phyloP scores from a whole-genome alignment of 2,797 vertebrate genomes.

The Brachymystax lenok region DNA sequence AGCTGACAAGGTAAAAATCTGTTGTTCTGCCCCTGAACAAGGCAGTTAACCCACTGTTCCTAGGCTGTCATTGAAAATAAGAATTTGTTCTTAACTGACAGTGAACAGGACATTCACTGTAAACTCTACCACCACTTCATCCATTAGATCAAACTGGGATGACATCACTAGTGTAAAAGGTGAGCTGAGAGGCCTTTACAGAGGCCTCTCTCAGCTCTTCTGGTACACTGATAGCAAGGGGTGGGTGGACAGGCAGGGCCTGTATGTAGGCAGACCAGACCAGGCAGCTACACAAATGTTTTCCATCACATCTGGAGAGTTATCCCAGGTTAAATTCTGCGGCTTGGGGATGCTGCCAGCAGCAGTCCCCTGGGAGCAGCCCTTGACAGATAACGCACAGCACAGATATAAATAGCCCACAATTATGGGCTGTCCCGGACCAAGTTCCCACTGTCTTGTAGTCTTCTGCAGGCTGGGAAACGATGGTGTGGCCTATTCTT shows the following conservation, averaged over 20 bases:
- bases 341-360: constrained; percentile 84
- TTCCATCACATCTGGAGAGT: constrained; percentile 87
- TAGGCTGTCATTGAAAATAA: no score
- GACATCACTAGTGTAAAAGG: constrained; percentile 30
- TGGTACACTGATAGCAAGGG: neutral
- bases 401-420: constrained; percentile 90
- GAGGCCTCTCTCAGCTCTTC: neutral
- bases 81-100: no score
- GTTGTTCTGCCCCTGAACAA: no score
- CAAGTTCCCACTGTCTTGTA: constrained; percentile 88
- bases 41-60: no score
- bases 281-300: constrained; percentile 85
- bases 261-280: constrained; percentile 18
- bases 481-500: constrained; percentile 78
- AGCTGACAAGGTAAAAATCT: no score
- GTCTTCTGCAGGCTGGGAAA: constrained; percentile 87
- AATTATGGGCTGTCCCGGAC: constrained; percentile 82
- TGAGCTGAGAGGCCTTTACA: neutral
- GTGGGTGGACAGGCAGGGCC: constrained; percentile 20
- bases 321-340: constrained; percentile 86
- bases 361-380: constrained; percentile 84
- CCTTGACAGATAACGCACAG: constrained; percentile 86
- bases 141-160: constrained; percentile 13
- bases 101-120: neutral
- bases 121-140: neutral